These are phyloP conservation scores for Falco berigora DNA, from an alignment of 2,797 vertebrate genomes.

Conservation along the genomic window DNA sequence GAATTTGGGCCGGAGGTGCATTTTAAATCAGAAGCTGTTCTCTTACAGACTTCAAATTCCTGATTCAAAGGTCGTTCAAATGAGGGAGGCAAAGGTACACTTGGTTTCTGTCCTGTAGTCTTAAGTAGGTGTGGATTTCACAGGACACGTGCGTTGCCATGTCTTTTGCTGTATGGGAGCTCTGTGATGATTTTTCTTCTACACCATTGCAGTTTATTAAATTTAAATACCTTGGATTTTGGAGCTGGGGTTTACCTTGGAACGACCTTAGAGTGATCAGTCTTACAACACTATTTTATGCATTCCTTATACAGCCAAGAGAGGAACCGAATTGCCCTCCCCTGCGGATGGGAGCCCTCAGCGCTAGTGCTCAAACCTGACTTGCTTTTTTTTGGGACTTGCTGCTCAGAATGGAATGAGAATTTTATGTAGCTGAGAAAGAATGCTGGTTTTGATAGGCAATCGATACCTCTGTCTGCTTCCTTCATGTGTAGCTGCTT, in stretches of 20 bases:
- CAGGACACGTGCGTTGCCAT: accelerated
- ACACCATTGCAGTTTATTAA: accelerated
- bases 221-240: not conserved
- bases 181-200: not conserved
- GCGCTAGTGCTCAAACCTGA: accelerated
- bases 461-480: not conserved
- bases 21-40: not conserved
- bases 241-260: not conserved
- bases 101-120: not conserved
- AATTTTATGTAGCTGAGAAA: not conserved
- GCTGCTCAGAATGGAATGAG: not conserved
- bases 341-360: not conserved
- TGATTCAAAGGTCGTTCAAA: not conserved
- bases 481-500: not conserved
- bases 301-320: not conserved
- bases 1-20: not conserved
- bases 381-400: not conserved
- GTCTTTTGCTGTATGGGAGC: not conserved
- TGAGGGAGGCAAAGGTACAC: not conserved
- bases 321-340: not conserved
- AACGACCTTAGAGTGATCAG: accelerated
- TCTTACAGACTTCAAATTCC: not conserved
- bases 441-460: not conserved
- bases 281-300: not conserved
- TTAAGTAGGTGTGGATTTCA: not conserved